Evolutionary conservation across 2,113 vertebrate genomes (phyloP), one percentile per base, ranked within the genome.

Genomic region (Ia io): DNA sequence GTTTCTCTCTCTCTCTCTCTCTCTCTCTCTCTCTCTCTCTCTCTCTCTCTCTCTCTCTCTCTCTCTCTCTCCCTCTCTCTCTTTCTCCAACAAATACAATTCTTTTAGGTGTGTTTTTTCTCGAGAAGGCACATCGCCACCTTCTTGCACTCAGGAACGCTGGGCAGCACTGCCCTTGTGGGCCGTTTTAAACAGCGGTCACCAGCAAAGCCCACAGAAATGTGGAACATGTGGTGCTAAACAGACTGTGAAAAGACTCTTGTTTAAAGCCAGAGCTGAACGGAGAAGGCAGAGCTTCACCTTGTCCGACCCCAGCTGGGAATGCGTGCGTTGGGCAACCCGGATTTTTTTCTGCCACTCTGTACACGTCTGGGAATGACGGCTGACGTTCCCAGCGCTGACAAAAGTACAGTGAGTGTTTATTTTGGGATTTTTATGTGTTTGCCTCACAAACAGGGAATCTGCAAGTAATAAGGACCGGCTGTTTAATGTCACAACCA

Each of bases 141-240:
- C 44, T 88, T 20, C 65, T 40, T 5, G 84, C 6, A 2, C 14
- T 0, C 5, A 1, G 42, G 28, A n/a, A 28, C 20, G 0, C 65
- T 1, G n/a, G 28, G 1, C 14, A 14, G 28, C 20, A 2, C 67
- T 37, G 47, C 9, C 10, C 25, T 32, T 11, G 30, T 49, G 77
- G 71, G 17, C 17, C 47, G 13, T 67, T 56, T 89, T 25, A 23
- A 76, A 56, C 37, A 23, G 84, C 85, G 35, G 51, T 22, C 78
- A 32, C 35, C 30, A 23, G 28, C 22, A 9, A 30, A 74, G 51
- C 51, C 23, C 30, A 16, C 69, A 37, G 83, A 56, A 89, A 76
- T 83, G 85, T 67, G 59, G 37, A 84, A 23, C 76, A 83, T 9
- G 78, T 32, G 44, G 69, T 32, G 13, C 37, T 65, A 94, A 93